These are phyloP conservation scores for Lycophotia porphyrea DNA, from an alignment of 2,888 invertebrate genomes.

Conservation along the genomic window DNA sequence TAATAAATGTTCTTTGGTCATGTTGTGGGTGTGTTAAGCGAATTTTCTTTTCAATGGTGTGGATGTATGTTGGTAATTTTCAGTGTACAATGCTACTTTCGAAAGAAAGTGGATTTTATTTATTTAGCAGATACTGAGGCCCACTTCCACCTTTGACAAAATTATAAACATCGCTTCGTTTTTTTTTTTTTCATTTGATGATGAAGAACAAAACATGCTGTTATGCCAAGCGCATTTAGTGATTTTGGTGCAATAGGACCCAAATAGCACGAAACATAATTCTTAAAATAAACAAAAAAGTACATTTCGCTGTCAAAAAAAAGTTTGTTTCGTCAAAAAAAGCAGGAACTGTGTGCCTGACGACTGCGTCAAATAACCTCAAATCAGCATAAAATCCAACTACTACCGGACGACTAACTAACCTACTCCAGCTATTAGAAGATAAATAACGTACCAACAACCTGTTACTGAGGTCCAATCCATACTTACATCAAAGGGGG, in stretches of 20 bases:
- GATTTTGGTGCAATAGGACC: background rate
- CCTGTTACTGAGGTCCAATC: slow-evolving; percentile 21
- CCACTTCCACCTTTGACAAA: background rate
- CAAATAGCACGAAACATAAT: background rate
- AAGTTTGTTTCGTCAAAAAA: background rate
- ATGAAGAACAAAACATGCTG: background rate
- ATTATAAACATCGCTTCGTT: background rate
- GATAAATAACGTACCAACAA: slow-evolving; percentile 7
- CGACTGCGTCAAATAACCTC: background rate
- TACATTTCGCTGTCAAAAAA: background rate
- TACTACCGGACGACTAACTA: background rate
- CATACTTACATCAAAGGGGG: slow-evolving; percentile 22
- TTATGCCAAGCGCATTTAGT: background rate
- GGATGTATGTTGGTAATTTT: background rate
- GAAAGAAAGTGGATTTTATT: background rate
- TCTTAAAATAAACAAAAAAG: background rate
- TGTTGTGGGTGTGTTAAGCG: slow-evolving; percentile 16
- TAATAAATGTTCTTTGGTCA: slow-evolving; percentile 58
- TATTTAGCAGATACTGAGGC: background rate
- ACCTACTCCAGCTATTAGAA: background rate
- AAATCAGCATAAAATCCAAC: background rate
- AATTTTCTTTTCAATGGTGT: slow-evolving; percentile 16
- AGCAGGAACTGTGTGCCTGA: background rate
- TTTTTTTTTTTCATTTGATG: background rate
- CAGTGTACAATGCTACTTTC: background rate